phyloP scores from a whole-genome alignment of 2,888 invertebrate species.

The Euspilapteryx auroguttella region DNA sequence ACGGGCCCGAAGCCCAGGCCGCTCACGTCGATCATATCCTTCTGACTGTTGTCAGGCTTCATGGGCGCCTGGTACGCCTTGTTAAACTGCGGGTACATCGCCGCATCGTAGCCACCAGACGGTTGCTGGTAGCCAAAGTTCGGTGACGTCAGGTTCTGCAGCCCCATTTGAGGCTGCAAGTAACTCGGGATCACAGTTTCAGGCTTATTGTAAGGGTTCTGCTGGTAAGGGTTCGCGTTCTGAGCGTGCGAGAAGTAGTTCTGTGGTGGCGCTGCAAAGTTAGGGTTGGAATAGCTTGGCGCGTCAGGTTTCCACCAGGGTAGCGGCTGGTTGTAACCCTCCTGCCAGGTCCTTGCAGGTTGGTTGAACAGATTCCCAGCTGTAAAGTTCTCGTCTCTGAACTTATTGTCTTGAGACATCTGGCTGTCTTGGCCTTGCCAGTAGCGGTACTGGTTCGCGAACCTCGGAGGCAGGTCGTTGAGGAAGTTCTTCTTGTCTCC shows the following conservation, averaged over 20 bases:
- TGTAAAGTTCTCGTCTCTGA: constrained; percentile 31
- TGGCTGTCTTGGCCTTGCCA: constrained; percentile 44
- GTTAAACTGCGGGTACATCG: constrained; percentile 44
- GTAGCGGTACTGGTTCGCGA: constrained; percentile 47
- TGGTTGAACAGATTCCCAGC: constrained; percentile 10
- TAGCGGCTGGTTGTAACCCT: constrained; percentile 10
- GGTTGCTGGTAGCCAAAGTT: constrained; percentile 26
- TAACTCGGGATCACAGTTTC: constrained; percentile 11
- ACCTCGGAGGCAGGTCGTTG: constrained; percentile 43
- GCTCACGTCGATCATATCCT: constrained; percentile 22
- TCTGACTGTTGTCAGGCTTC: constrained; percentile 23
- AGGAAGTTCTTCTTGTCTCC: constrained; percentile 48
- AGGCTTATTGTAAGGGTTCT: constrained; percentile 19
- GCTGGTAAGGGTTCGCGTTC: constrained; percentile 18
- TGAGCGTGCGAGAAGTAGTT: constrained; percentile 23
- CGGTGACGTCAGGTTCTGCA: constrained; percentile 30
- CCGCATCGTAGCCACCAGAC: constrained; percentile 30
- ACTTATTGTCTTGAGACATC: constrained; percentile 28
- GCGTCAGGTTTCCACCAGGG: constrained; percentile 1
- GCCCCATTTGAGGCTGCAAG: constrained; percentile 13
- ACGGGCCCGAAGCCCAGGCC: constrained; percentile 19
- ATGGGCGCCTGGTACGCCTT: constrained; percentile 30
- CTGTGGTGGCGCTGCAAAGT: constrained; percentile 16
- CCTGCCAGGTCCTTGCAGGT: constrained; percentile 16
- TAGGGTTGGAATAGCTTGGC: not conserved